Percentiles rank a stretch among this genome's conserved stretches.
Conservation (phyloP, 2,888 invertebrate genomes). For the Drosophila neonasuta region DNA sequence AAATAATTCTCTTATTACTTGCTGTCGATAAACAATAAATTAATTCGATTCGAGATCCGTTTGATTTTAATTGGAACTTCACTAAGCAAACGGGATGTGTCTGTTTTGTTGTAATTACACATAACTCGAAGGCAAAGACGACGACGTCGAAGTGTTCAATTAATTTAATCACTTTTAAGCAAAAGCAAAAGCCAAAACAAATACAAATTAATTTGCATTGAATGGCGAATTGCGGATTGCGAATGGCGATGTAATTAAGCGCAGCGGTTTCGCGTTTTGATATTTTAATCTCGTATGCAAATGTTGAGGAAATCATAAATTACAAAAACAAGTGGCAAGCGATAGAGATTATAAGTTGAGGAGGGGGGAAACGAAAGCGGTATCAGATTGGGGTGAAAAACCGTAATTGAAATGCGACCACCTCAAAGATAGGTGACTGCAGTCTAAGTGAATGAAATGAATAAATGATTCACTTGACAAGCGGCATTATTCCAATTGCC, state of each 20-base stretch:
- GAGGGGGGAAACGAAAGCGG: neutral
- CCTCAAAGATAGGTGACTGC: constrained; percentile 20
- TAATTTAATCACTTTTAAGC: constrained; percentile 64
- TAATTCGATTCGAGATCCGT: constrained; percentile 11
- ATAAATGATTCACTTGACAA: constrained; percentile 47
- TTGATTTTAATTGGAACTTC: constrained; percentile 22
- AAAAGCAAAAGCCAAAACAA: constrained; percentile 47
- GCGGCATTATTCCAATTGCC: constrained; percentile 53
- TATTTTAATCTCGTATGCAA: constrained; percentile 71
- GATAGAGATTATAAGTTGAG: neutral
- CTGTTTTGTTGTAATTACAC: constrained; percentile 5
- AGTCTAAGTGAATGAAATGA: constrained; percentile 24
- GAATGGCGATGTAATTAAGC: constrained; percentile 64
- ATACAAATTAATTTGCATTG: constrained; percentile 66
- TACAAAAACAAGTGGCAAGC: constrained; percentile 40
- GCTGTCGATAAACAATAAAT: too few relatives aligned
- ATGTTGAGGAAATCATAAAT: constrained; percentile 72
- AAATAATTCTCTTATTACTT: too few relatives aligned
- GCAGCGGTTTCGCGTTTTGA: constrained; percentile 60
- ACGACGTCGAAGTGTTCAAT: constrained; percentile 45
- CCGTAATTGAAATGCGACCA: constrained; percentile 48
- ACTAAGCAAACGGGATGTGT: constrained; percentile 13
- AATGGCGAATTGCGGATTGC: constrained; percentile 39
- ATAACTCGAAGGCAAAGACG: constrained; percentile 7
- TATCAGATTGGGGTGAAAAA: constrained; percentile 34